Evolutionary conservation across 2,888 invertebrate species (phyloP), one percentile per base, ranked within the genome.

Genomic region (Micropterix aruncella): DNA sequence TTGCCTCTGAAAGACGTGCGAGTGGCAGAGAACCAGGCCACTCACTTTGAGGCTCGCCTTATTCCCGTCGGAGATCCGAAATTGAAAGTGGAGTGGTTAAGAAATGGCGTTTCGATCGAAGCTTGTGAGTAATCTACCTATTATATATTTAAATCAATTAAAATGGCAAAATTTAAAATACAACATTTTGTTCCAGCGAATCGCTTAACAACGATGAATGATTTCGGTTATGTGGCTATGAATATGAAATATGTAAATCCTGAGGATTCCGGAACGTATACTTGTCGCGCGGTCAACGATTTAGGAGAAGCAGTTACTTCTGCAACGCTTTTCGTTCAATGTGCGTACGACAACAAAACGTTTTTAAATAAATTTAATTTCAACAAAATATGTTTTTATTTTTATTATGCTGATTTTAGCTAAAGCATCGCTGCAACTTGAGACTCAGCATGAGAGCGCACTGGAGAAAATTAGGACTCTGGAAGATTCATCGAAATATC

Each of bases 201-300:
- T 59, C 86, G 91, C 47, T 74, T 88, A 19, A 88, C 89, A 38
- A 93, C 94, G 7, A 91, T 94, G 84, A 92, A 96, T 60, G 97
- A 99, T 62, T 96, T 97, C 61, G 97, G 97, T 41, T 96, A 94
- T 61, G 96, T 96, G 18, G 93, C 94, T 37, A 70, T 92, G 15
- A 92, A 93, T 56, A 87, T 92, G 86, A 91, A 91, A 60, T 91
- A 91, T 55, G 90, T 90, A 0, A 89, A 89, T 58, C 92, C 94
- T 16, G 93, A 93, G 64, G 97, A 97, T 66, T 91, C 93, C 2
- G 96, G 96, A 40, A 91, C 93, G 37, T 96, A 96, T 63, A 95
- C 94, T 2, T 93, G 95, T 60, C 80, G 92, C 46, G 94, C 95
- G 37, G 75, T 81, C 7, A 94, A 95, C 56, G 91, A 93, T 53